Conservation (phyloP, 2,797 vertebrate species). For the Hipposideros larvatus region DNA sequence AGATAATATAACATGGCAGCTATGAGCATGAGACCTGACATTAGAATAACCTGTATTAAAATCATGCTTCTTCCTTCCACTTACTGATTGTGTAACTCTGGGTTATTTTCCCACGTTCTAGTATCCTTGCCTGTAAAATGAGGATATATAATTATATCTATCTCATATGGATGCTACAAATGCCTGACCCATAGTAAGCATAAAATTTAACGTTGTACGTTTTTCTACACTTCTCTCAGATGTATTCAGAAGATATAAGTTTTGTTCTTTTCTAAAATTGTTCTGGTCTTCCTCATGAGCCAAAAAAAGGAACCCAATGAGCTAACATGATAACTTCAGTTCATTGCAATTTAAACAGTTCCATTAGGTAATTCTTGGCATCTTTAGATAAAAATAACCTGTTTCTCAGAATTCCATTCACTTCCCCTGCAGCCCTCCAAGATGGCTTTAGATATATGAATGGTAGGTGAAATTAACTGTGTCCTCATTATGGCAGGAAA, state of each 20-base stretch:
- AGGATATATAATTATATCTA: neutral
- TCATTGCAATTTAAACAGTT: neutral
- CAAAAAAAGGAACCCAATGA: neutral
- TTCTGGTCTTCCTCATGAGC: neutral
- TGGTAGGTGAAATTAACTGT: neutral
- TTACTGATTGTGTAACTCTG: neutral
- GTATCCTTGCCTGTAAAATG: neutral
- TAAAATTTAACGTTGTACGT: slow-evolving; percentile 16
- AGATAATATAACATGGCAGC: neutral
- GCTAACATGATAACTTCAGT: neutral
- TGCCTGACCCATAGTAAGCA: neutral
- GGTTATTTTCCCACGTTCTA: neutral
- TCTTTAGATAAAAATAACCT: neutral
- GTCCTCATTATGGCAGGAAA: neutral
- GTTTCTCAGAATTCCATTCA: neutral
- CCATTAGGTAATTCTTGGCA: neutral
- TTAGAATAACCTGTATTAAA: neutral
- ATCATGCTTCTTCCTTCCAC: neutral
- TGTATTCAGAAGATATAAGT: neutral
- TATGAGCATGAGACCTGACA: neutral
- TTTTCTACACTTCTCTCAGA: neutral
- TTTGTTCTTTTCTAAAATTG: neutral
- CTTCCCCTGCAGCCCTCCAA: neutral
- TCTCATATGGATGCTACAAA: neutral
- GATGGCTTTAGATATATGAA: neutral